Base-by-base conservation (phyloP, 2,888 invertebrate species). In the Drymonia ruficornis region DNA sequence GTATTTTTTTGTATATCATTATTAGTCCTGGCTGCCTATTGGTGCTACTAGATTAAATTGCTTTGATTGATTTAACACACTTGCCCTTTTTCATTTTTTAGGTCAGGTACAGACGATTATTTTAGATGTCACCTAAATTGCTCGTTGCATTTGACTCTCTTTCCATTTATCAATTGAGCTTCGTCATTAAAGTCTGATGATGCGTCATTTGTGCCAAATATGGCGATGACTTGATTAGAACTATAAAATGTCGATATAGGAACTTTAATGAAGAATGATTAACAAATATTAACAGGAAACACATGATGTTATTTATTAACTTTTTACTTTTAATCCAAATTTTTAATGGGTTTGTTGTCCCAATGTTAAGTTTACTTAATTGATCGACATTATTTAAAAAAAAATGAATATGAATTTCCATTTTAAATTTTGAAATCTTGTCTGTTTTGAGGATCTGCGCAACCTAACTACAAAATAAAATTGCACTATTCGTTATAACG, bases 121-220 rank as follows among this genome's bases (percentile, higher is more conserved):
- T 36, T 36, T 36, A 13, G 9, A 11, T 36, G 36, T 58, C 48
- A 62, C 16, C 16, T 40, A 12, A 40, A 16, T 16, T 40, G 40
- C 15, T 40, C 40, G 16, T 40, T 8, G 40, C 36, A 36, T 16
- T 40, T 40, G 40, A 16, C 16, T 40, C 16, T 40, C 16, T 9
- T 40, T 40, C 40, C 16, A 16, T 40, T 40, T 9, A 40, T 36
- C 36, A 36, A 16, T 16, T 40, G n/a, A 16, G 11, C 40, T 16
- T 16, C 40, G 9, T 40, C 40, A 40, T 16, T 40, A 16, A 2
- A 16, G 40, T 40, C 9, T 16, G 40, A 40, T 40, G n/a, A 36
- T 36, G 16, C 7, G 16, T 40, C 15, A 16, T 16, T 16, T 40
- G 40, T 15, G 16, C 40, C 40, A 1, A 40, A 40, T 40, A 40